Evolutionary conservation across 2,113 vertebrate genomes (phyloP).

Genomic region (Alexandromys fortis): DNA sequence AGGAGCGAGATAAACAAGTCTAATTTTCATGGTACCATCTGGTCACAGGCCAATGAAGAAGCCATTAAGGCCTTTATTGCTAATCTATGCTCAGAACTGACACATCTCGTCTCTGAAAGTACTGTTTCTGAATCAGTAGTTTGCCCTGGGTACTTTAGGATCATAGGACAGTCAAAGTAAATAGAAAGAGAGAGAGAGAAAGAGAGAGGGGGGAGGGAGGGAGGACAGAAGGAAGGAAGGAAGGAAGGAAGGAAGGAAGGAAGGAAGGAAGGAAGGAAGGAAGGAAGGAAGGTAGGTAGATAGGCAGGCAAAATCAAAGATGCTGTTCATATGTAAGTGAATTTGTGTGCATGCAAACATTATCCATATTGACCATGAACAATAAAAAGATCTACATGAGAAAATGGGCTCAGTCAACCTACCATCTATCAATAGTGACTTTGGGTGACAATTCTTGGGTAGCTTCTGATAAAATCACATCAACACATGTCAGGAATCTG

Average conservation of each 20-base stretch:
- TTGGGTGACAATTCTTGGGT: neutral
- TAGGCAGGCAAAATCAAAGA: neutral
- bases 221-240: too few relatives aligned
- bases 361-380: neutral
- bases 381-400: neutral
- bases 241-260: too few relatives aligned
- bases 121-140: constrained; percentile 27
- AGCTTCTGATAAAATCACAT: neutral
- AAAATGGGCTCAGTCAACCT: neutral
- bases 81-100: constrained; percentile 16
- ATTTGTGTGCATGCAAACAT: too few relatives aligned
- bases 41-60: constrained; percentile 68
- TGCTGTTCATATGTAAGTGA: neutral
- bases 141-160: neutral
- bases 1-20: constrained; percentile 68
- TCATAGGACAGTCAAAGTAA: neutral
- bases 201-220: too few relatives aligned
- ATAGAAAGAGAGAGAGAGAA: too few relatives aligned
- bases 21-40: constrained; percentile 68
- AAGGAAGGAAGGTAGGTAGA: too few relatives aligned
- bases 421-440: too few relatives aligned
- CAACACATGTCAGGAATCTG: neutral
- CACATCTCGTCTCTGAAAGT: constrained; percentile 40
- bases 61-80: constrained; percentile 52
- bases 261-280: too few relatives aligned